These are phyloP conservation scores for Melanerpes formicivorus DNA, from an alignment of 2,113 vertebrate species.

Conservation along the genomic window DNA sequence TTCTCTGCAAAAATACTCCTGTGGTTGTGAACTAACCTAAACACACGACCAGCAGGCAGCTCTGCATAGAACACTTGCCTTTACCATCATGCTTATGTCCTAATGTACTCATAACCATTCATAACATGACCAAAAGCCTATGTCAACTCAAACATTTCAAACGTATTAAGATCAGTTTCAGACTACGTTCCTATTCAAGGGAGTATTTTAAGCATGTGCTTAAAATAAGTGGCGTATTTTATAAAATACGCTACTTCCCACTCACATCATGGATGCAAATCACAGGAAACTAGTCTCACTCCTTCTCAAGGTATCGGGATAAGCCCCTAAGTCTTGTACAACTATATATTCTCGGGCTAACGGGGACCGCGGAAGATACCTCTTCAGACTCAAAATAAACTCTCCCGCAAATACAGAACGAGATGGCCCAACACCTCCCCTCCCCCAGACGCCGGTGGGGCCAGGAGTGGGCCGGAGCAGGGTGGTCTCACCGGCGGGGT, in stretches of 20 bases:
- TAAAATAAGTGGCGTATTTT: not conserved
- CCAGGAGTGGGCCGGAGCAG: no score
- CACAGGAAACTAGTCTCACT: rapidly evolving
- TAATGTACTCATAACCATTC: rapidly evolving
- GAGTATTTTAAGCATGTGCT: rapidly evolving
- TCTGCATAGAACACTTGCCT: rapidly evolving
- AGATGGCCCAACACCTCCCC: not conserved
- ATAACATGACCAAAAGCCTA: rapidly evolving
- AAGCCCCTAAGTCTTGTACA: not conserved
- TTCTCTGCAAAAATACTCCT: rapidly evolving
- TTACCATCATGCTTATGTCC: rapidly evolving
- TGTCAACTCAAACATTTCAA: rapidly evolving
- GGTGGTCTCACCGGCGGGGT: no score
- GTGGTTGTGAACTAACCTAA: rapidly evolving
- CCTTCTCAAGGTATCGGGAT: rapidly evolving
- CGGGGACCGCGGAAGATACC: rapidly evolving
- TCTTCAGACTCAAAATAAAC: rapidly evolving
- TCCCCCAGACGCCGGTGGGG: not conserved
- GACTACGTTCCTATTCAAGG: not conserved
- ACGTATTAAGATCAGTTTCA: not conserved
- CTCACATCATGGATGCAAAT: rapidly evolving
- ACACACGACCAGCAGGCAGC: not conserved
- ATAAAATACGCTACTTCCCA: not conserved
- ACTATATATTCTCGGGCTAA: rapidly evolving
- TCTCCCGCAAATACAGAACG: rapidly evolving